phyloP scores from a whole-genome alignment of 35 echinoderm and acorn worm species.

The Strongylocentrotus purpuratus region DNA sequence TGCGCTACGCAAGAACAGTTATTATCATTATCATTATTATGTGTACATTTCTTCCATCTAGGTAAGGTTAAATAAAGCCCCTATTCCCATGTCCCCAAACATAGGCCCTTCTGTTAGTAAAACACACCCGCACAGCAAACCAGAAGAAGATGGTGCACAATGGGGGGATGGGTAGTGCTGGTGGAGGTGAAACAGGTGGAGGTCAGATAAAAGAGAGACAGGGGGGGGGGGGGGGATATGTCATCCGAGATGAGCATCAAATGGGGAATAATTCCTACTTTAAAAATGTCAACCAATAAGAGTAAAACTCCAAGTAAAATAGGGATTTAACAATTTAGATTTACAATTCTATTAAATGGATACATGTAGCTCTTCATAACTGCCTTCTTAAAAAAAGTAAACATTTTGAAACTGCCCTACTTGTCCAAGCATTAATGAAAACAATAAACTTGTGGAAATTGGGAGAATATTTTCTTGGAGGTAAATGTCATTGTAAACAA shows the following conservation, averaged over 20 bases:
- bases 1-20: too few species aligned
- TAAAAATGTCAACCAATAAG: too few species aligned
- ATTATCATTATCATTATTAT: too few species aligned
- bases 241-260: too few species aligned
- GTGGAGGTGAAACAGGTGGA: not conserved
- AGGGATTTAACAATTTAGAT: too few species aligned
- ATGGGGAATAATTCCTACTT: too few species aligned
- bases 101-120: not conserved
- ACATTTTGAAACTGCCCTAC: too few species aligned
- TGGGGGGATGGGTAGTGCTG: not conserved
- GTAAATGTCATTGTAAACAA: not conserved
- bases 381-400: too few species aligned
- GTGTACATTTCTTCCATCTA: not conserved
- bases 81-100: not conserved
- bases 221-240: not conserved
- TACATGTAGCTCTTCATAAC: too few species aligned
- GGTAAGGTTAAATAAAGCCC: not conserved
- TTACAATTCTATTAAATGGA: too few species aligned
- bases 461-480: too few species aligned
- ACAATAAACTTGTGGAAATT: not conserved
- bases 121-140: not conserved
- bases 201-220: not conserved
- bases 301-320: too few species aligned
- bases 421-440: not conserved
- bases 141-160: not conserved